Evolutionary conservation across 2,797 vertebrate genomes (phyloP).

Genomic region (Rhinoraja longicauda): DNA sequence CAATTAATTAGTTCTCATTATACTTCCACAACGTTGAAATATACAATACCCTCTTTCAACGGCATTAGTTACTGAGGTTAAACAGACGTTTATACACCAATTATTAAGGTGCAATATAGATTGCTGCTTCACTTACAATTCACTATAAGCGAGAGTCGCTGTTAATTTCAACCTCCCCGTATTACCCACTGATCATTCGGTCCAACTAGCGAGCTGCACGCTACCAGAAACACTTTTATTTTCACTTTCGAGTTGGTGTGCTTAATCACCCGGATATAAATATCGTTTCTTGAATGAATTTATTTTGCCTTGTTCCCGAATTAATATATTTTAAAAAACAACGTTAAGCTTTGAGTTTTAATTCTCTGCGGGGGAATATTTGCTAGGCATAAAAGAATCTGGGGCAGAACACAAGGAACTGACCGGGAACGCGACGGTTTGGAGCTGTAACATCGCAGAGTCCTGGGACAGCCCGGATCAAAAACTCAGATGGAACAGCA

Average conservation of each 20-base stretch:
- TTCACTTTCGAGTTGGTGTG: neutral
- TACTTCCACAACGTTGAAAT: too few relatives aligned
- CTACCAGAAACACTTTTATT: neutral
- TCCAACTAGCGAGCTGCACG: neutral
- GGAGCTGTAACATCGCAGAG: neutral
- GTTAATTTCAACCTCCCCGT: too few relatives aligned
- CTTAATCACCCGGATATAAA: neutral
- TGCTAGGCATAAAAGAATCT: neutral
- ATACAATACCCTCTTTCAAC: neutral
- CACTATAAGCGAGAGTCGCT: neutral
- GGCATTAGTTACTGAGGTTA: too few relatives aligned
- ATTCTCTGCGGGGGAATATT: neutral
- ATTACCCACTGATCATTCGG: neutral
- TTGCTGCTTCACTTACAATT: neutral
- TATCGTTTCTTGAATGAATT: neutral
- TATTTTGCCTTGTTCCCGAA: neutral
- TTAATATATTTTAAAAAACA: neutral
- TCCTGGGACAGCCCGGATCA: neutral
- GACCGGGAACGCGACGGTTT: neutral
- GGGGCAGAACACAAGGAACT: neutral
- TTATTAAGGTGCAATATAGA: neutral
- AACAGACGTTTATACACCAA: neutral
- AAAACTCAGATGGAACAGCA: neutral
- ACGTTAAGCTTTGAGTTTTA: neutral
- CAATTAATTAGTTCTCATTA: neutral